Conservation (phyloP, 92 coral and sea anemone genomes). For the Heliopora coerulea region DNA sequence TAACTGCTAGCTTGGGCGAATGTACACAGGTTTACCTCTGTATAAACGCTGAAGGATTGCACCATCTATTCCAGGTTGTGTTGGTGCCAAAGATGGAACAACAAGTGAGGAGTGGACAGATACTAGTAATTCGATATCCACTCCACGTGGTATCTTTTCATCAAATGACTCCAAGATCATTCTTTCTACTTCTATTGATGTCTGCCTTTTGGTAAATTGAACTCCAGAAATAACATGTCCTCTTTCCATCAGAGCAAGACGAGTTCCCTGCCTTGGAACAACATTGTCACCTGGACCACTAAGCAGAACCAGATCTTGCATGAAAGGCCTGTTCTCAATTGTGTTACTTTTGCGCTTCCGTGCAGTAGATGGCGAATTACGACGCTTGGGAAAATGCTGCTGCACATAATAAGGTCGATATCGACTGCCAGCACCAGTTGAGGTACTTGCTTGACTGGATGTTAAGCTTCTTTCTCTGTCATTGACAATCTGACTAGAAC, state of each 20-base stretch:
- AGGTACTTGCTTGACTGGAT: not conserved
- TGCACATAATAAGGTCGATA: not conserved
- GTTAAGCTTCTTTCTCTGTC: no score
- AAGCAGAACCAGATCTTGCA: conserved; percentile 42
- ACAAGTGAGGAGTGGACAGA: conserved; percentile 10
- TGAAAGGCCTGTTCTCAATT: conserved; percentile 7
- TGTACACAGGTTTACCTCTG: not conserved
- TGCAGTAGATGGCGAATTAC: not conserved
- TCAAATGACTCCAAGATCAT: conserved; percentile 20
- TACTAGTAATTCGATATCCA: conserved; percentile 15
- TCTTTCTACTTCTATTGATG: conserved; percentile 6
- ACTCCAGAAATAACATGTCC: conserved; percentile 55
- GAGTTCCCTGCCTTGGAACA: conserved; percentile 45
- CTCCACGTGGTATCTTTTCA: conserved; percentile 29
- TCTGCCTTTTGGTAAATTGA: not conserved
- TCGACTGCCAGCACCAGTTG: not conserved
- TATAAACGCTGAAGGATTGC: conserved; percentile 9
- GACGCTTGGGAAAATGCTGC: not conserved
- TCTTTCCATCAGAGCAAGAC: conserved; percentile 35
- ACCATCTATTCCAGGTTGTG: conserved; percentile 19
- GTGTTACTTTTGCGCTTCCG: not conserved
- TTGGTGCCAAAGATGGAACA: conserved; percentile 20
- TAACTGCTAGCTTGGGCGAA: not conserved
- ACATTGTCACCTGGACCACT: conserved; percentile 24
- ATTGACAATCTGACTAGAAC: not conserved